Conservation (phyloP, 1,140 invertebrate genomes). For the Aplysia californica region DNA sequence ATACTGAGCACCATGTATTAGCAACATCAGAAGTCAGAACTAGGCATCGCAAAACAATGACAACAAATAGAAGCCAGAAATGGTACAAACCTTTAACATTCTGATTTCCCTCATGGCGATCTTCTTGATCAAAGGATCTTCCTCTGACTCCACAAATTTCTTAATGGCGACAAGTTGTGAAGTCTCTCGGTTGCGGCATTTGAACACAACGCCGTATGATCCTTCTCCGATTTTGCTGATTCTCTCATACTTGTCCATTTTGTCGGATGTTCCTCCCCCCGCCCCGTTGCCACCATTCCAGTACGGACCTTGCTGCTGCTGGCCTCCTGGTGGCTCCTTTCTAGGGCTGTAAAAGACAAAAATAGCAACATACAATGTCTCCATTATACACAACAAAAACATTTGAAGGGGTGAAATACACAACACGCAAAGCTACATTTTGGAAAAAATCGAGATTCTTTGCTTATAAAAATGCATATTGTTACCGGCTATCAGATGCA, state of each 20-base stretch:
- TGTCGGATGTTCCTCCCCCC: constrained; percentile 30
- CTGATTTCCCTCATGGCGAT: constrained; percentile 98
- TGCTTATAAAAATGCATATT: too few relatives aligned
- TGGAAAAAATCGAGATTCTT: too few relatives aligned
- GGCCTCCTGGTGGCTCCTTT: constrained; percentile 15
- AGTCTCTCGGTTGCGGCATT: constrained; percentile 96
- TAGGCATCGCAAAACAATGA: too few relatives aligned
- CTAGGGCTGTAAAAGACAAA: constrained; percentile 27
- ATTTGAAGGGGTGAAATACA: too few relatives aligned
- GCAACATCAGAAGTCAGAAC: too few relatives aligned
- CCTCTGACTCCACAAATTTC: constrained; percentile 98
- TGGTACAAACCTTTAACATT: constrained; percentile 87
- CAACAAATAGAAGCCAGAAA: neutral
- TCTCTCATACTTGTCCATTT: constrained; percentile 98
- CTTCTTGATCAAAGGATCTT: constrained; percentile 97
- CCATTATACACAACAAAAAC: neutral
- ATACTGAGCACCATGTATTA: too few relatives aligned
- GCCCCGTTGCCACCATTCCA: constrained; percentile 4
- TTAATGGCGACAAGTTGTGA: constrained; percentile 98
- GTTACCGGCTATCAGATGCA: too few relatives aligned
- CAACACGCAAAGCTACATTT: too few relatives aligned
- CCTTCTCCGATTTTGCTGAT: constrained; percentile 96
- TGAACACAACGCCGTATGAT: constrained; percentile 98
- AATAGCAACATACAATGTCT: neutral
- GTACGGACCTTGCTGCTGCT: constrained; percentile 17